Percentiles rank a stretch among this genome's conserved stretches.
These are phyloP conservation scores for Steatornis caripensis DNA, from an alignment of 2,113 vertebrate species.

Conservation along the genomic window DNA sequence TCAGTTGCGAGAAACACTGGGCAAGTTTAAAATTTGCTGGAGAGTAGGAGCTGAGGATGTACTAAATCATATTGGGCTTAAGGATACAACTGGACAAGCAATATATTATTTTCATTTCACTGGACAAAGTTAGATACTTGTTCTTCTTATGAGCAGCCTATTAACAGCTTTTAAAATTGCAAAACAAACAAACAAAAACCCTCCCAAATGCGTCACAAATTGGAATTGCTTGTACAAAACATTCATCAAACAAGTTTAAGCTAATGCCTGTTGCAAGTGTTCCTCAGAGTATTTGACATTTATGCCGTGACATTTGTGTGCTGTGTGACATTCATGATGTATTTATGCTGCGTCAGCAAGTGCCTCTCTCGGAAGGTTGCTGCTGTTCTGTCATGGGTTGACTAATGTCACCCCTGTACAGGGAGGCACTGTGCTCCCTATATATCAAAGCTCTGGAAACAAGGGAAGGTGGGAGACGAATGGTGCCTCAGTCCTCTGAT, in stretches of 20 bases:
- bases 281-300: not conserved
- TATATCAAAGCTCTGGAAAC: not conserved
- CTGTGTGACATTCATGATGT: not conserved
- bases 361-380: not conserved
- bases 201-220: not conserved
- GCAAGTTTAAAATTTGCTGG: slow-evolving; percentile 3
- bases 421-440: not conserved
- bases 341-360: not conserved
- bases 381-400: not conserved
- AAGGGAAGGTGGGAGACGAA: not conserved
- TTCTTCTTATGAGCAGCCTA: not conserved
- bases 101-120: not conserved
- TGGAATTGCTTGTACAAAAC: not conserved
- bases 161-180: not conserved
- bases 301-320: not conserved
- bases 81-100: not conserved
- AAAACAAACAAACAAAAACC: not conserved
- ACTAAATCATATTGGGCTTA: not conserved
- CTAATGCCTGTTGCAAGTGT: not conserved
- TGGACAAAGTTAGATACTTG: not conserved
- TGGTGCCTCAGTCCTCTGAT: not conserved
- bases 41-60: not conserved
- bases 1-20: not conserved
- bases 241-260: not conserved
- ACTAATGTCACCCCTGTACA: not conserved